Base-by-base conservation (phyloP, 2,113 vertebrate genomes). In the Silurus meridionalis region DNA sequence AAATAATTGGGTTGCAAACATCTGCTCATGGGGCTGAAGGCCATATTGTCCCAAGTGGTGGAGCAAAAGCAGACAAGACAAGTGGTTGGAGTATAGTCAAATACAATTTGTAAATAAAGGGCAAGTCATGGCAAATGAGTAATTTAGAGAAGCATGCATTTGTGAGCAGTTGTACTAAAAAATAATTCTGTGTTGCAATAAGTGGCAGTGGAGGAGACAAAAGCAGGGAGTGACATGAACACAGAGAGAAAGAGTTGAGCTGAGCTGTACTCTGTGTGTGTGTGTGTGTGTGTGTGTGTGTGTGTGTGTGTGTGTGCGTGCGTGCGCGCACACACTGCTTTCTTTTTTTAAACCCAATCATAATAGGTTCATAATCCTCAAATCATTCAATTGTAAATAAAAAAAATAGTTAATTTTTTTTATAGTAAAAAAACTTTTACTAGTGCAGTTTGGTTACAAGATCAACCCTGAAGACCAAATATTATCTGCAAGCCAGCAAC, bases 351-450 rank as follows among this genome's bases (percentile, higher is more conserved):
- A 85, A 90, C 86, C 84, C 28, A 90, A 90, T 87, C 85, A 85
- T 72, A 77, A 74, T 87, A 83, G 63, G 75, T 85, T 88, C 89
- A 91, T 93, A 94, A 93, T 93, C 92, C 90, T 88, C 88, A 66
- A 80, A 86, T 88, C 88, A 79, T 84, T 92, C 87, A 87, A 67
- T 85, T 86, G 85, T 72, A 90, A 87, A 82, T 83, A 85, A 90
- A 91, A 85, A 71, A 37, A 37, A 2, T 63, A 85, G 84, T 67
- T 57, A 55, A 57, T 25, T 14, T n/a, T 67, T 72, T 19, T 25
- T 37, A 37, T 37, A 37, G 37, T 37, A 37, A 37, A 37, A 37
- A 37, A 37, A 37, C 37, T 37, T 37, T 2, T 37, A 37, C 28
- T 37, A 37, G 6, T 48, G 14, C 67, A 46, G 48, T 6, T 10